Evolutionary conservation across 2,113 vertebrate genomes (phyloP).

Genomic region (Lamprotornis superbus): DNA sequence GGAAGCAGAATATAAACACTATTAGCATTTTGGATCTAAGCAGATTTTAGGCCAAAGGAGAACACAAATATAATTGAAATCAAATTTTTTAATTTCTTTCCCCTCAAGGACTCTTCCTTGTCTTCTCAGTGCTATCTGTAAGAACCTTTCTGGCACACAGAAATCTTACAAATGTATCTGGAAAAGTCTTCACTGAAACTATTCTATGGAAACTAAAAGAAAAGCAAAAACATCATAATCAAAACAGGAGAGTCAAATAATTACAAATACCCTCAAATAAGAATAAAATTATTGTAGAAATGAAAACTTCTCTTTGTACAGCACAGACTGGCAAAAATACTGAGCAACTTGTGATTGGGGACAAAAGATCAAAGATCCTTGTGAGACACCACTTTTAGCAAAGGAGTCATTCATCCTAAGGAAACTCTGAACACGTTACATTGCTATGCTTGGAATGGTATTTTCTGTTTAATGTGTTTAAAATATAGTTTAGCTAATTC

Average conservation of each 20-base stretch:
- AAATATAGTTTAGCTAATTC: conserved; percentile 32
- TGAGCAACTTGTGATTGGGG: background rate
- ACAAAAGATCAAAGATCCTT: background rate
- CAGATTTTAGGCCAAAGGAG: background rate
- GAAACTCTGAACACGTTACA: background rate
- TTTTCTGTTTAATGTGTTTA: background rate
- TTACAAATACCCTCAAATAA: background rate
- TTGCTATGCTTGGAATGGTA: background rate
- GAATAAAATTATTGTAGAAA: background rate
- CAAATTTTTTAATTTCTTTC: background rate
- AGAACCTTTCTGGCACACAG: background rate
- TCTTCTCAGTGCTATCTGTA: background rate
- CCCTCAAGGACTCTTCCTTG: background rate
- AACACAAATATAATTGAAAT: background rate
- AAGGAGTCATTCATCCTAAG: background rate
- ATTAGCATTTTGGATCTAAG: background rate
- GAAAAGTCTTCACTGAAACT: background rate
- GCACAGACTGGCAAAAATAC: background rate
- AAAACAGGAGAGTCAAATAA: background rate
- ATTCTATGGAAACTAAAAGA: background rate
- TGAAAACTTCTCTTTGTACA: background rate
- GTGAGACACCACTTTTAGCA: background rate
- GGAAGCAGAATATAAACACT: background rate
- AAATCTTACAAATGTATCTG: background rate
- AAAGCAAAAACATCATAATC: background rate